Conservation (phyloP, 2,113 vertebrate genomes). For the Orthochromis indermauri region DNA sequence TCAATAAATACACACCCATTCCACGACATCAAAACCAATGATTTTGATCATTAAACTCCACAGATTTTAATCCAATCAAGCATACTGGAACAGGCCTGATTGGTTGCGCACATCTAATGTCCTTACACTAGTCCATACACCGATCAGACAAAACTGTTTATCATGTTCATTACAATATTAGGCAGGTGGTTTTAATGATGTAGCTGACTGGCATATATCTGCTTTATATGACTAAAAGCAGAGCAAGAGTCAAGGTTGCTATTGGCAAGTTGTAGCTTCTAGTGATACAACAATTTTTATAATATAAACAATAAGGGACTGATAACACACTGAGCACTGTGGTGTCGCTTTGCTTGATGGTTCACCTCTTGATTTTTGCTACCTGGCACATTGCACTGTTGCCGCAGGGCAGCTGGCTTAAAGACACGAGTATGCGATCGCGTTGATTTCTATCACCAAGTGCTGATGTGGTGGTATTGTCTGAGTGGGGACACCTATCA, state of each 20-base stretch:
- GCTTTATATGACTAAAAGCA: neutral
- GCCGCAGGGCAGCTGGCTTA: neutral
- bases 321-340: neutral
- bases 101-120: neutral
- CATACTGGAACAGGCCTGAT: neutral
- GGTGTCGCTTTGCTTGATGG: neutral
- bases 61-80: neutral
- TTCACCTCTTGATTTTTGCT: neutral
- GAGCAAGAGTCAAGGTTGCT: neutral
- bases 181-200: neutral
- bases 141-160: neutral
- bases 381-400: neutral
- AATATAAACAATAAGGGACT: slow-evolving; percentile 47
- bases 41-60: neutral
- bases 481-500: neutral
- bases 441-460: neutral
- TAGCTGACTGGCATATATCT: neutral
- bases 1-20: neutral
- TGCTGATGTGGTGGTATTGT: neutral
- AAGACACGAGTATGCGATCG: neutral
- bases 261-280: neutral
- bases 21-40: neutral
- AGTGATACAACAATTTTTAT: slow-evolving; percentile 40
- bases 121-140: neutral
- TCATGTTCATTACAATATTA: neutral